Base-by-base conservation (phyloP, 2,797 vertebrate species). In the Cephalopachus bancanus region DNA sequence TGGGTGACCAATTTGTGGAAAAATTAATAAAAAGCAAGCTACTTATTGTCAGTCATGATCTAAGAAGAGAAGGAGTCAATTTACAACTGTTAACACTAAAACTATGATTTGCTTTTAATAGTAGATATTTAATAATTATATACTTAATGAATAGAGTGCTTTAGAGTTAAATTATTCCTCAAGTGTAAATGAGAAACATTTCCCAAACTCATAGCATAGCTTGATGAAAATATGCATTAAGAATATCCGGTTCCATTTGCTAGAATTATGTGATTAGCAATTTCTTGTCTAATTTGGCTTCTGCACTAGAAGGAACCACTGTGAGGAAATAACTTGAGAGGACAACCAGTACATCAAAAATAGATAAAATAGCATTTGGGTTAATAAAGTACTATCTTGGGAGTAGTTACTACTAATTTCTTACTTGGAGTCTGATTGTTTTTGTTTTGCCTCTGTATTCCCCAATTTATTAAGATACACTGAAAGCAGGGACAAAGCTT, bases 251-350 rank as follows among this genome's bases (percentile, higher is more conserved):
- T 28, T 93, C 12, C 44, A 80, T 92, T 87, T 84, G 28, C 30
- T 89, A 69, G 49, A 96, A 80, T 71, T 81, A 83, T 15, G 60
- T 67, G 30, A 79, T 57, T 90, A 87, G 71, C n/a, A 74, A 24
- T 71, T 76, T 94, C 76, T 87, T 33, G 75, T 94, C 33, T 80
- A 79, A 93, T 78, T 86, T 90, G 20, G 62, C 67, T 67, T 91
- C 44, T 65, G 64, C 22, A 89, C 19, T 83, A 76, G 49, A 81
- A 55, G 59, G 94, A 89, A 96, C 53, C 59, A 75, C 44, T 33
- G 7, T 65, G 78, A 79, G 49, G 53, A 94, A 80, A 44, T 89
- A 19, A 55, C 55, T 79, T 90, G 81, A 64, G 30, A 26, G 95
- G 65, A 51, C 44, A 92, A 69, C 59, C 88, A 95, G 51, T 83